phyloP scores from a whole-genome alignment of 2,888 invertebrate genomes.

The Lapara coniferarum region DNA sequence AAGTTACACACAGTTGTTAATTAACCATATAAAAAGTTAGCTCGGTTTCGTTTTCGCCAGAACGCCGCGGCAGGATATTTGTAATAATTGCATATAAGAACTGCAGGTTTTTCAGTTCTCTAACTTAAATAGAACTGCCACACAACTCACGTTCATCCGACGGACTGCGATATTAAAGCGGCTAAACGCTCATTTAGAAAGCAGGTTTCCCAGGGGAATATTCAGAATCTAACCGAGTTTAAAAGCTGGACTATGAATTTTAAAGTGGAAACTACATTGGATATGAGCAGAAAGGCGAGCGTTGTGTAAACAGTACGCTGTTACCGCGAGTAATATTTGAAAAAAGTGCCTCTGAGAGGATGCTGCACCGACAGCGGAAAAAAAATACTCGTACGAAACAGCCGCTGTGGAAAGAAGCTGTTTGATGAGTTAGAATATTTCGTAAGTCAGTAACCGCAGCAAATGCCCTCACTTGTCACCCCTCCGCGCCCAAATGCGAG shows the following conservation, averaged over 20 bases:
- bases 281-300: constrained; percentile 71
- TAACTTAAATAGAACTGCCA: constrained; percentile 30
- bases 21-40: constrained; percentile 17
- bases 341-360: constrained; percentile 63
- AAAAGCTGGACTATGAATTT: constrained; percentile 75
- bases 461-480: constrained; percentile 29
- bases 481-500: constrained; percentile 33
- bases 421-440: neutral
- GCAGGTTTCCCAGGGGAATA: constrained; percentile 53
- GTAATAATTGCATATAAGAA: constrained; percentile 16
- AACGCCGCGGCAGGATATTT: constrained; percentile 3
- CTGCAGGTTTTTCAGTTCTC: constrained; percentile 14
- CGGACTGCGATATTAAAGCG: constrained; percentile 48
- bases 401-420: neutral
- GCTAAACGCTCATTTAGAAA: constrained; percentile 65
- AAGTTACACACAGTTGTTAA: constrained; percentile 8
- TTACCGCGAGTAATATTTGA: constrained; percentile 66
- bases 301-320: constrained; percentile 64
- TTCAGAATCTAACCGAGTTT: constrained; percentile 70
- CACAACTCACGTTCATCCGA: constrained; percentile 34
- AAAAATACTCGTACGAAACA: constrained; percentile 52
- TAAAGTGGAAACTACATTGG: constrained; percentile 73
- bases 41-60: constrained; percentile 16
- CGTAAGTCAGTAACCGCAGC: neutral
- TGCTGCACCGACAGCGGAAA: constrained; percentile 52